Conservation (phyloP, 2,888 invertebrate genomes). For the Atrina japonica region DNA sequence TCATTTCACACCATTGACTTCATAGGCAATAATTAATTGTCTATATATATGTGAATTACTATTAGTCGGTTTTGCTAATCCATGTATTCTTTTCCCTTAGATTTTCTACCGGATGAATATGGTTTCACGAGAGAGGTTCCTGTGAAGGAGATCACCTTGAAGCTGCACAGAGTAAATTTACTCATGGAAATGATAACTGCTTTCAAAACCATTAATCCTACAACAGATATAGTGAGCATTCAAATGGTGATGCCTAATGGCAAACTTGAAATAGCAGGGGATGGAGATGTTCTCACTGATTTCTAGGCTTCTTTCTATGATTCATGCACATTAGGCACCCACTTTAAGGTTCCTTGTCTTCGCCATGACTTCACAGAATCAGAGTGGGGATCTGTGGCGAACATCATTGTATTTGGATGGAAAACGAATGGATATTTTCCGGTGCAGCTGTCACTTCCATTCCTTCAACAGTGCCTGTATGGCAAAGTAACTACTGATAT, state of each 20-base stretch:
- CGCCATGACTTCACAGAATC: slow-evolving; percentile 45
- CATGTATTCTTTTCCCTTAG: too few relatives aligned
- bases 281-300: slow-evolving; percentile 44
- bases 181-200: slow-evolving; percentile 23
- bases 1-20: too few relatives aligned
- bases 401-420: slow-evolving; percentile 46
- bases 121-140: too few relatives aligned
- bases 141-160: slow-evolving; percentile 5
- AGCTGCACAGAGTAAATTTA: slow-evolving; percentile 35
- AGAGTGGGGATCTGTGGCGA: slow-evolving; percentile 46
- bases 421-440: slow-evolving; percentile 40
- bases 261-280: slow-evolving; percentile 38
- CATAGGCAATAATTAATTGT: too few relatives aligned
- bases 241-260: slow-evolving; percentile 46
- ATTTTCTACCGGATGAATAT: too few relatives aligned
- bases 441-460: slow-evolving; percentile 36
- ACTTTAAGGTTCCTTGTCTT: slow-evolving; percentile 43
- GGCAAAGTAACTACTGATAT: slow-evolving; percentile 21
- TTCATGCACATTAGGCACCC: slow-evolving; percentile 38
- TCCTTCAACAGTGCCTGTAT: slow-evolving; percentile 40
- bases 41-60: too few relatives aligned
- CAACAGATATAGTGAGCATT: slow-evolving; percentile 18
- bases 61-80: too few relatives aligned
- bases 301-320: slow-evolving; percentile 45
- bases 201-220: slow-evolving; percentile 26